phyloP scores from a whole-genome alignment of 2,888 invertebrate species.

The Alsophila aescularia region DNA sequence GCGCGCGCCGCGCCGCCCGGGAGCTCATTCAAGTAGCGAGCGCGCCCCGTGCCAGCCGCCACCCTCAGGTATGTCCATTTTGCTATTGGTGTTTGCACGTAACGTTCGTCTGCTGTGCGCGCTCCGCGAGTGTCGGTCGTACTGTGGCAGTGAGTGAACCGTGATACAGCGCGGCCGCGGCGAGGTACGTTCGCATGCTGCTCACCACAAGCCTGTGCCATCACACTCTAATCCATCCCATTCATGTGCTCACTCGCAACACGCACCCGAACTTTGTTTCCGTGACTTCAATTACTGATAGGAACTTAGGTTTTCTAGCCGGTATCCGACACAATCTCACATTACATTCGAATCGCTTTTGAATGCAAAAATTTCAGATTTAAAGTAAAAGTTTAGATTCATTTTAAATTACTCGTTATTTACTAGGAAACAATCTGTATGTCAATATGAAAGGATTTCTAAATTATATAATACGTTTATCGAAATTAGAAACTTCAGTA shows the following conservation, averaged over 20 bases:
- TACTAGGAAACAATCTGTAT: not conserved
- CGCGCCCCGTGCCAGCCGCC: conserved; percentile 81
- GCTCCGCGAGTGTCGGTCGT: conserved; percentile 78
- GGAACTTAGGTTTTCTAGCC: conserved; percentile 10
- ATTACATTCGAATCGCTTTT: not conserved
- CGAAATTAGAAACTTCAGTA: too few species aligned
- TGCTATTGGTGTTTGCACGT: conserved; percentile 81
- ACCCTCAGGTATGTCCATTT: conserved; percentile 83
- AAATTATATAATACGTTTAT: too few species aligned
- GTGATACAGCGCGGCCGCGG: conserved; percentile 39
- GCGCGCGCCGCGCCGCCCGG: conserved; percentile 84
- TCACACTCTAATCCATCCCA: conserved; percentile 39
- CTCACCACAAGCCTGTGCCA: conserved; percentile 50
- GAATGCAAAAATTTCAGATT: not conserved
- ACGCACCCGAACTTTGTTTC: conserved; percentile 40
- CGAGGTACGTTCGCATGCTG: conserved; percentile 74
- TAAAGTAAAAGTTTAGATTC: not conserved
- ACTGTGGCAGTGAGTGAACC: conserved; percentile 73
- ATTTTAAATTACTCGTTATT: not conserved
- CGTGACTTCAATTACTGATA: conserved; percentile 43
- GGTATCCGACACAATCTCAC: conserved; percentile 10
- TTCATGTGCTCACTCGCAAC: conserved; percentile 47
- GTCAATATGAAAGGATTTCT: too few species aligned
- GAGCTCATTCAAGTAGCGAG: conserved; percentile 82
- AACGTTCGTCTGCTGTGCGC: conserved; percentile 64